Base-by-base conservation (phyloP, 2,888 invertebrate genomes). In the Drosophila mimetica region DNA sequence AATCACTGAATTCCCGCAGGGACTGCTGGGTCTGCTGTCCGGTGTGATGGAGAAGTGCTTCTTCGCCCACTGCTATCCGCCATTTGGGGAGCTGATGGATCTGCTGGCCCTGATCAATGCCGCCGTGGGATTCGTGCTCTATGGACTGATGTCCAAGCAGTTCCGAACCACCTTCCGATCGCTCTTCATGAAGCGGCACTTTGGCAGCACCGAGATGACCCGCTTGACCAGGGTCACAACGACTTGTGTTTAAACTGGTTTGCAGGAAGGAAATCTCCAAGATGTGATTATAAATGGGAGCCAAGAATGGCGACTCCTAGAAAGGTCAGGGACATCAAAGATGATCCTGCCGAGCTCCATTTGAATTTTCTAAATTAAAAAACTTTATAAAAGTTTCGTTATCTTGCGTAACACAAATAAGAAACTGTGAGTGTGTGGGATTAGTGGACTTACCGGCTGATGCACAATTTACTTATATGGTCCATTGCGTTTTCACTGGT, bases 101-200 rank as follows among this genome's bases (percentile, higher is more conserved):
- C 95, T 97, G 67, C 91, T 98, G 88, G 98, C 98, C 0, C 93
- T 98, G 63, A 92, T 97, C 80, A 98, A 98, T 91, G 97, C 97
- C 8, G 96, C 97, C 0, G 96, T 98, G 64, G 98, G 98, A 92
- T 98, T 98, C 89, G 95, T 98, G 57, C 93, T 98, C 42, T 98
- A 98, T 91, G 98, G 98, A 89, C 94, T 96, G 54, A 98, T 98
- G 98, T 97, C 97, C 71, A 94, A 96, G 72, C 98, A 98, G 93
- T 98, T 98, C 91, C 93, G 98, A 14, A 94, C 94, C 77, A 96
- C 96, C 1, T 97, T 98, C 51, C 89, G 91, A 28, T 90, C 91
- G 9, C 55, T 92, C 20, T 98, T 98, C 91, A 94, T 97, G 87
- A 93, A 96, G 67, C 95, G 95, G 86, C 93, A 96, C 60, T 95